These are phyloP conservation scores for Chinchilla lanigera DNA, from an alignment of 2,113 vertebrate genomes.

Conservation along the genomic window DNA sequence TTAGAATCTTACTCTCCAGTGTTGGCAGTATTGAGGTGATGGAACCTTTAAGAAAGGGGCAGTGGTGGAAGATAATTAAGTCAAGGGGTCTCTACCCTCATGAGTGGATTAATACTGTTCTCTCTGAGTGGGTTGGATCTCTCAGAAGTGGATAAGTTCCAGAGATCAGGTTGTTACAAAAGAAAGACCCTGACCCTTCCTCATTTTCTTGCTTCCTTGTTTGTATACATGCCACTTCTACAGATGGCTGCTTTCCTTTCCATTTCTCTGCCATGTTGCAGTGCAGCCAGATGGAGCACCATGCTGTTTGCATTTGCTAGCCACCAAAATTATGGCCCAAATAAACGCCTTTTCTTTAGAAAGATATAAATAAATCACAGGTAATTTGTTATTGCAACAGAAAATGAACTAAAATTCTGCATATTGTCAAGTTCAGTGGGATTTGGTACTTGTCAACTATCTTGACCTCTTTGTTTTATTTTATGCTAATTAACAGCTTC, in stretches of 20 bases:
- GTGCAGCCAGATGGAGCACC: neutral
- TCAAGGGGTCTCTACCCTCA: neutral
- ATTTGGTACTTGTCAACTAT: conserved; percentile 6
- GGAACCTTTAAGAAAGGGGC: neutral
- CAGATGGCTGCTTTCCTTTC: neutral
- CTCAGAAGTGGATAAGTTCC: neutral
- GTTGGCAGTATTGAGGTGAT: neutral
- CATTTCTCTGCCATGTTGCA: neutral
- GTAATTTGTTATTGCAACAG: neutral
- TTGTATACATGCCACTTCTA: neutral
- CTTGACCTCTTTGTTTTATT: conserved; percentile 52
- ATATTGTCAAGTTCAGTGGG: neutral
- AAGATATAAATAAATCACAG: neutral
- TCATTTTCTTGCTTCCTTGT: neutral
- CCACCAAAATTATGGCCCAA: neutral
- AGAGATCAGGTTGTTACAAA: neutral
- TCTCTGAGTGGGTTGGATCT: neutral
- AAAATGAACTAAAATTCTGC: neutral
- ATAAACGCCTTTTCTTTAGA: neutral
- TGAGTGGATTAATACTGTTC: neutral
- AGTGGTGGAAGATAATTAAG: neutral
- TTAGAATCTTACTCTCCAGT: neutral
- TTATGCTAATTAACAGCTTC: neutral
- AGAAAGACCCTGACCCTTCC: neutral
- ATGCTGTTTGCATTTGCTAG: neutral